Base-by-base conservation (phyloP, 2,888 invertebrate genomes). In the Cephalotes varians region DNA sequence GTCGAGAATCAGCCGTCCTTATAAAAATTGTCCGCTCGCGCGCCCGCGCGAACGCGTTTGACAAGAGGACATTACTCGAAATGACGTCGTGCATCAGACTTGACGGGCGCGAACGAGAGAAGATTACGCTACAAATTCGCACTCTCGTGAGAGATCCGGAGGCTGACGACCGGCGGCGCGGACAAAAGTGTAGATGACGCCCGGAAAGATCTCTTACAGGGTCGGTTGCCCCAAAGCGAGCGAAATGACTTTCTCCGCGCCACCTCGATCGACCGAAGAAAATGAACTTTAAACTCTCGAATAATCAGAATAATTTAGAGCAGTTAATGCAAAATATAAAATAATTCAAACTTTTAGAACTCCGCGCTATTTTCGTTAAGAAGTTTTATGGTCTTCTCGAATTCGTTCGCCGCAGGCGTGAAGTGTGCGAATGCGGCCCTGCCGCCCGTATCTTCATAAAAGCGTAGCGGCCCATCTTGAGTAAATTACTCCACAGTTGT, bases 71-170 rank as follows among this genome's bases (percentile, higher is more conserved):
- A 80, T 86, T 83, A 82, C 64, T 67, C 60, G 72, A 25, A 31
- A 40, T 74, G 73, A 56, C 72, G 64, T 80, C 71, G 82, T 76
- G 85, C 79, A 67, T 85, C 86, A 73, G 49, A 49, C 44, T 54
- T 83, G 71, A 71, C 44, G 51, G 54, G 72, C 69, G 82, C 60
- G 81, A 87, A 81, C 80, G 69, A 80, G 73, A 80, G 85, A 81
- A 77, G 84, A 87, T 85, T 82, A 64, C 77, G 67, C 31, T 84
- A 85, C 83, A 85, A 81, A 87, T 86, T 88, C 88, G 77, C 77
- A 74, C 83, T 88, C 87, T 87, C 82, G 77, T 77, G 82, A 65
- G 81, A 77, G 77, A 58, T 37, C 58, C 31, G 81, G n/a, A n/a
- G n/a, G 69, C 69, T 79, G 77, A 69, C 69, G 56, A 54, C 58